Percentiles rank a stretch among this genome's conserved stretches.
Conservation (phyloP, 2,797 vertebrate species). For the Halcyon chelicuti region DNA sequence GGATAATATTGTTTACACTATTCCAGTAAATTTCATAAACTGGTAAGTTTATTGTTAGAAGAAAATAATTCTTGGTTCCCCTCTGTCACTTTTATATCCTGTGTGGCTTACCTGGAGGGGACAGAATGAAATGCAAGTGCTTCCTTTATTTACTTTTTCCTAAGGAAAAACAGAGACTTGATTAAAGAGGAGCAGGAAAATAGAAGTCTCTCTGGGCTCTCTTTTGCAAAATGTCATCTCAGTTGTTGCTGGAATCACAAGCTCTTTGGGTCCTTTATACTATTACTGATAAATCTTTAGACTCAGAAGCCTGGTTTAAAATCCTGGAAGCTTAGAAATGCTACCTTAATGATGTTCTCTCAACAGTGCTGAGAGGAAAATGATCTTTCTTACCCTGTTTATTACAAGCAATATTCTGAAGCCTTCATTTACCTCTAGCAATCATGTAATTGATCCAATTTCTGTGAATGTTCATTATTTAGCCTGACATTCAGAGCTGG, state of each 20-base stretch:
- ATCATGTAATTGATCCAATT: neutral
- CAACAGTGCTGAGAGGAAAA: neutral
- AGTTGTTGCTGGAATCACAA: neutral
- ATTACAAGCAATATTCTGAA: neutral
- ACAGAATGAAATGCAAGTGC: constrained; percentile 4
- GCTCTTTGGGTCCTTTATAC: neutral
- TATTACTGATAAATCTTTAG: neutral
- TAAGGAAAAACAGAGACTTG: neutral
- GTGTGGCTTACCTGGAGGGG: neutral
- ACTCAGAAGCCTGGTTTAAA: neutral
- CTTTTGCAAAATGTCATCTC: neutral
- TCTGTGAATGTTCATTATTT: neutral
- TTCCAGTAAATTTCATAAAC: constrained; percentile 21
- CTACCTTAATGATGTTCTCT: neutral
- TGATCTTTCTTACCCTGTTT: neutral
- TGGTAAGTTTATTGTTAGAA: neutral
- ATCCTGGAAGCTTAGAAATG: constrained; percentile 2
- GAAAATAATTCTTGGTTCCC: neutral
- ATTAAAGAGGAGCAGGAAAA: constrained; percentile 24
- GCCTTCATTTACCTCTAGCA: neutral
- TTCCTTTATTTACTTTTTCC: constrained; percentile 35
- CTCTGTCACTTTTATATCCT: neutral
- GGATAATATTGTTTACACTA: neutral
- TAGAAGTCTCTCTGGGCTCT: neutral
- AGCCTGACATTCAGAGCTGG: neutral